Conservation (phyloP, 2,113 vertebrate genomes). For the Corythornis madagascariensis region DNA sequence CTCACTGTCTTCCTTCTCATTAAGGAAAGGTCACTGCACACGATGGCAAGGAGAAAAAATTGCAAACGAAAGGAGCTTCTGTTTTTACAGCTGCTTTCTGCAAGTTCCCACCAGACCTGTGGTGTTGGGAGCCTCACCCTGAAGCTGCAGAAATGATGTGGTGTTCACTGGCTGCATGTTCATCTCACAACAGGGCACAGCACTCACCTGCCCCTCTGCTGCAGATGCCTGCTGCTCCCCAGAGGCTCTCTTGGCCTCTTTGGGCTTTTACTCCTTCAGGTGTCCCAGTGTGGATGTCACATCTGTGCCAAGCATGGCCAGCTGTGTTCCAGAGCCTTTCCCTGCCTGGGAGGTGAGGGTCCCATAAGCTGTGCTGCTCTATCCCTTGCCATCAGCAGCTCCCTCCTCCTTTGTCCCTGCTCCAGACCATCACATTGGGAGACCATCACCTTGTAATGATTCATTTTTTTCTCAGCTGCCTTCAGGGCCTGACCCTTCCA, state of each 20-base stretch:
- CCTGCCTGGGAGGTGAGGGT: background rate
- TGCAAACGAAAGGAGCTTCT: background rate
- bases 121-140: background rate
- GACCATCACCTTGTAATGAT: background rate
- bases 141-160: background rate
- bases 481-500: background rate
- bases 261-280: background rate
- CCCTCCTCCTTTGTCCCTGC: rapidly evolving
- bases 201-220: background rate
- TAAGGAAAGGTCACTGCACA: slow-evolving; percentile 6
- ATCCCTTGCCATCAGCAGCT: background rate
- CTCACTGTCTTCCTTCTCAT: background rate
- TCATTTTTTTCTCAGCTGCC: background rate
- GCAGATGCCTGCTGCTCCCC: background rate
- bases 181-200: rapidly evolving
- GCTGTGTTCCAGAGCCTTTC: background rate
- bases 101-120: background rate
- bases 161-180: rapidly evolving
- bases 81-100: background rate
- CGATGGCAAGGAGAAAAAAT: background rate
- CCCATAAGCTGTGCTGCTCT: background rate
- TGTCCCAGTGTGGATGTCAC: background rate
- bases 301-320: rapidly evolving
- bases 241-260: background rate
- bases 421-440: background rate